Base-by-base conservation (phyloP, 2,888 invertebrate species). In the Galeruca laticollis region DNA sequence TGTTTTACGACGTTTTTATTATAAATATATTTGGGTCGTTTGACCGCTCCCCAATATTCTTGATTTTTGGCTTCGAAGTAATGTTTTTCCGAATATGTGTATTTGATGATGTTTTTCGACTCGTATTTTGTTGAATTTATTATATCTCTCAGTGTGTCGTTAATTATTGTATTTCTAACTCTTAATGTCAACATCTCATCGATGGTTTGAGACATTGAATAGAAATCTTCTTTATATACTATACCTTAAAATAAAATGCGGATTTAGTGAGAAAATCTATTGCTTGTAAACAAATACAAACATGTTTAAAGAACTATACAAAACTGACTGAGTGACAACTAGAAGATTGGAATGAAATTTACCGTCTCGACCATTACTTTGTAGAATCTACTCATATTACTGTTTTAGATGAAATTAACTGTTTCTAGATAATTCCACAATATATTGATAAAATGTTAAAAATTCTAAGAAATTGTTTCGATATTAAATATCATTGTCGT, bases 11-110 rank as follows among this genome's bases (percentile, higher is more conserved):
- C 60, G 1, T 70, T 43, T 68, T 76, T 74, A 57, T 80, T 73
- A 62, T 81, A 82, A 13, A 77, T 21, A 73, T 81, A 82, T 61
- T 78, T 81, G 1, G 79, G 73, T 35, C 69, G 69, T 21, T 68
- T 68, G 15, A 63, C 60, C 9, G 71, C 15, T 8, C 77, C 72
- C 37, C 68, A 68, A 47, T 63, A 75, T 47, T 72, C 71, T 15
- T 76, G 74, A 68, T 82, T 82, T 11, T 74, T 72, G 11, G 79
- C 76, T 69, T 81, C 81, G 67, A 82, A 82, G 18, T 81, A 69
- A 37, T 77, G 75, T n/a, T 76, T 76, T 68, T 79, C 77, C 3
- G 70, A 62, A 47, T 72, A 75, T 20, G 40, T 54, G 11, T 65
- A 76, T 31, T 52, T 62, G 11, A 40, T 8, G 1, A 60, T 18